Evolutionary conservation across 1,140 invertebrate species (phyloP).

Genomic region (Drosophila arizonae): DNA sequence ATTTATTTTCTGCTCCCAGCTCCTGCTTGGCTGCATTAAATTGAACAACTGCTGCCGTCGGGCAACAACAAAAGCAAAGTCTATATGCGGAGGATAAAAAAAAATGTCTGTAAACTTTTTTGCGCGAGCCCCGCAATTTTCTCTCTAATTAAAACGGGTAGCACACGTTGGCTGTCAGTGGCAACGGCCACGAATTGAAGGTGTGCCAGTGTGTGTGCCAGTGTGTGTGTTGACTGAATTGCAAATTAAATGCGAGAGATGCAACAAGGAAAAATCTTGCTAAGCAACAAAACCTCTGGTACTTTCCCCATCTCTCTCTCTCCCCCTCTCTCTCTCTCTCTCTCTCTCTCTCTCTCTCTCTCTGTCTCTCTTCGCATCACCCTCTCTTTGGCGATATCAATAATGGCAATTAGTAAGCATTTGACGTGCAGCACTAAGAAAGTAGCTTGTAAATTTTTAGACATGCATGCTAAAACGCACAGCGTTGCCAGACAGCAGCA

Average conservation of each 20-base stretch:
- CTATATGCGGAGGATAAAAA: conserved; percentile 3
- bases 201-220: neutral
- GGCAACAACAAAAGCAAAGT: conserved; percentile 38
- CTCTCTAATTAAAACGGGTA: conserved; percentile 48
- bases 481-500: conserved; percentile 30
- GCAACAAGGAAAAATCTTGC: neutral
- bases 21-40: conserved; percentile 43
- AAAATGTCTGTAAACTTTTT: conserved; percentile 62
- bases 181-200: neutral
- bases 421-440: conserved; percentile 10
- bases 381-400: neutral
- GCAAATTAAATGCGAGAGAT: conserved; percentile 1
- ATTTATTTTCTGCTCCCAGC: neutral
- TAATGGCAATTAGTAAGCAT: conserved; percentile 16
- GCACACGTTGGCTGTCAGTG: conserved; percentile 47
- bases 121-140: conserved; percentile 41
- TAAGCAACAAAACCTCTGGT: conserved; percentile 1
- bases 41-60: conserved; percentile 52
- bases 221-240: neutral
- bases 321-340: neutral
- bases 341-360: neutral
- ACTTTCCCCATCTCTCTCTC: neutral
- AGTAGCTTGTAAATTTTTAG: conserved; percentile 1
- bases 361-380: neutral
- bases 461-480: conserved; percentile 1